A percentile compares a stretch with the other conserved stretches of the same genome.
Evolutionary conservation across 2,797 vertebrate genomes (phyloP).

Genomic region (Enteromius anoplus): DNA sequence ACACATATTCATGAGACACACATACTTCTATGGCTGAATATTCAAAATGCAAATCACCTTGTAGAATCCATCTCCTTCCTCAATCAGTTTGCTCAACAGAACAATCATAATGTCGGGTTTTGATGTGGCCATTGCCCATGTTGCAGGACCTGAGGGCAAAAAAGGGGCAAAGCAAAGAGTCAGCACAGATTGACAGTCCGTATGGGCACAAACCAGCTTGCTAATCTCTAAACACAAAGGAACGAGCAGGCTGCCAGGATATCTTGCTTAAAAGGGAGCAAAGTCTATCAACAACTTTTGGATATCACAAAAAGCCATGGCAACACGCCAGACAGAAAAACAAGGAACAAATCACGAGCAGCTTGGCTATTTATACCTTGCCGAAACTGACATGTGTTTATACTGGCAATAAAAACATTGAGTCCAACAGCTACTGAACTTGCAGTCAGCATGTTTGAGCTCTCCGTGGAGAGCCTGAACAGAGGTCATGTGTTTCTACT

Average conservation of each 20-base stretch:
- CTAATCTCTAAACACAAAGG: conserved; percentile 32
- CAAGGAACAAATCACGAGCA: background rate
- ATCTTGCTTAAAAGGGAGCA: conserved; percentile 23
- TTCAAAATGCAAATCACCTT: conserved; percentile 81
- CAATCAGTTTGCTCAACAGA: conserved; percentile 96
- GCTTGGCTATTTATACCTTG: conserved; percentile 6
- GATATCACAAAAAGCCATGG: conserved; percentile 29
- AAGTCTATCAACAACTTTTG: conserved; percentile 16
- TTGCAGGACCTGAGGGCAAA: conserved; percentile 94
- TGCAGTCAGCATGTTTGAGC: conserved; percentile 17
- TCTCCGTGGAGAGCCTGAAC: conserved; percentile 3
- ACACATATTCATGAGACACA: background rate
- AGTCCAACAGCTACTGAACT: conserved; percentile 15
- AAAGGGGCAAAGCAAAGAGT: conserved; percentile 80
- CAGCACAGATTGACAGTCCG: background rate
- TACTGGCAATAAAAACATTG: conserved; percentile 11
- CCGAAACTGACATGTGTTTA: conserved; percentile 4
- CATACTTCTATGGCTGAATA: background rate
- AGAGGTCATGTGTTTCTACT: conserved; percentile 16
- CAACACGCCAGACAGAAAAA: conserved; percentile 5
- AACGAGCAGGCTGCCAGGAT: conserved; percentile 16
- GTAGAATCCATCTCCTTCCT: conserved; percentile 96
- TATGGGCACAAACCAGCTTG: background rate
- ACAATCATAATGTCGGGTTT: conserved; percentile 99
- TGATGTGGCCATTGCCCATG: conserved; percentile 99